These are phyloP conservation scores for Ephydatia muelleri DNA, from an alignment of 37 sponge, comb jelly and placozoan species.

Conservation along the genomic window DNA sequence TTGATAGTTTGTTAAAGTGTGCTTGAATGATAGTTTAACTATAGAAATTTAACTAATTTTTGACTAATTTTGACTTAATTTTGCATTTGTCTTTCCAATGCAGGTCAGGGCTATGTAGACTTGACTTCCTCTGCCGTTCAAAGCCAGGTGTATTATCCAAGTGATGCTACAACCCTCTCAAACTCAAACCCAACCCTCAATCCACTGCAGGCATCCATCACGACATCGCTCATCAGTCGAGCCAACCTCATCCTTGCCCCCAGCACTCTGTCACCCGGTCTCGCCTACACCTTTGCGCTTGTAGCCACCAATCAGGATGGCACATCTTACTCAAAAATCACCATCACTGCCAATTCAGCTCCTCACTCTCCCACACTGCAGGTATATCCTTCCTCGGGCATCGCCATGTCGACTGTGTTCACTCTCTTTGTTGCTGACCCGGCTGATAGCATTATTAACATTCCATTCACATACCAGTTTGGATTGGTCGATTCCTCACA, in stretches of 20 bases:
- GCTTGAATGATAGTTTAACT: too few relatives aligned
- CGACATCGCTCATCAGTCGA: slow-evolving; percentile 4
- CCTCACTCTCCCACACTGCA: slow-evolving; percentile 15
- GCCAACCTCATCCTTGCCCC: slow-evolving; percentile 50
- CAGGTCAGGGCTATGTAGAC: slow-evolving; percentile 59
- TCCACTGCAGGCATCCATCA: background rate
- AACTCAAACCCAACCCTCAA: background rate
- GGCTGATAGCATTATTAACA: slow-evolving; percentile 8
- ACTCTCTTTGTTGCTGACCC: slow-evolving; percentile 18
- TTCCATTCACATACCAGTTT: slow-evolving; percentile 61
- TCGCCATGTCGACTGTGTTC: slow-evolving; percentile 50
- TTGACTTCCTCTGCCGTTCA: background rate
- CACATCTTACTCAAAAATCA: slow-evolving; percentile 13
- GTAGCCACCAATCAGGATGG: slow-evolving; percentile 32
- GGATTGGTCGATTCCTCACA: slow-evolving; percentile 24
- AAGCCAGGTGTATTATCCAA: slow-evolving; percentile 16
- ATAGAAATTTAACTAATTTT: background rate
- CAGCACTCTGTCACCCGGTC: slow-evolving; percentile 14
- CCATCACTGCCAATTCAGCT: slow-evolving; percentile 29
- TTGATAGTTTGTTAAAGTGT: background rate
- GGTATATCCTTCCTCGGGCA: slow-evolving; percentile 49
- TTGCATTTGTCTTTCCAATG: background rate
- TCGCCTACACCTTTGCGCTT: slow-evolving; percentile 53
- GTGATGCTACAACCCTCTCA: background rate
- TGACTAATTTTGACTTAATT: background rate